Conservation (phyloP, 2,888 invertebrate genomes). For the Dorcus parallelipipedus region DNA sequence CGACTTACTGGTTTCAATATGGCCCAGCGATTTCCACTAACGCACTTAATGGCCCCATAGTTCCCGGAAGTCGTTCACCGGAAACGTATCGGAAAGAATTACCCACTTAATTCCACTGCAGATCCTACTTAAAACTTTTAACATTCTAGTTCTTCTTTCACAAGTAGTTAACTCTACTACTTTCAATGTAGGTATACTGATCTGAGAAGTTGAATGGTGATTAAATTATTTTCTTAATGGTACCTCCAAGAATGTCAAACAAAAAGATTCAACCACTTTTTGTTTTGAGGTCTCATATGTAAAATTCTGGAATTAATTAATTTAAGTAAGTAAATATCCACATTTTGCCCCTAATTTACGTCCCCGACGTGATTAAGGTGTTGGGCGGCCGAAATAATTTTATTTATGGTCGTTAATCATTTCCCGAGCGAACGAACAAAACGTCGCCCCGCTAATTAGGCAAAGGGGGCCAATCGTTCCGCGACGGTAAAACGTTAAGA, state of each 20-base stretch:
- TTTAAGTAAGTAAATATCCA: too few species aligned
- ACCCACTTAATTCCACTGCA: background rate
- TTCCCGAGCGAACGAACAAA: background rate
- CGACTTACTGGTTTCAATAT: background rate
- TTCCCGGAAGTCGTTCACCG: background rate
- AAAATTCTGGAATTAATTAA: too few species aligned
- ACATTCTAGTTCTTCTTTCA: background rate
- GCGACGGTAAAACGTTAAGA: constrained; percentile 7
- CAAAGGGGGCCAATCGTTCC: background rate
- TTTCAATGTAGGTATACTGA: too few species aligned
- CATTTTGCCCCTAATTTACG: too few species aligned
- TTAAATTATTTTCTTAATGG: too few species aligned
- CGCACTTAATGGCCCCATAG: background rate
- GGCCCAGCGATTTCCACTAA: background rate
- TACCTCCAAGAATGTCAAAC: too few species aligned
- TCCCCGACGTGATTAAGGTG: too few species aligned
- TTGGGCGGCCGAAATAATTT: background rate
- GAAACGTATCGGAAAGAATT: background rate
- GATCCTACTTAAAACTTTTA: background rate
- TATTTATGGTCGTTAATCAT: background rate
- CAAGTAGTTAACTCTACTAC: too few species aligned
- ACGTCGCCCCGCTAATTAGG: background rate
- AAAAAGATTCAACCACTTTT: too few species aligned
- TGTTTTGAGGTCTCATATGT: too few species aligned
- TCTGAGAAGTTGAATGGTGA: too few species aligned